These are phyloP conservation scores for Lamproptera curius DNA, from an alignment of 2,888 invertebrate genomes.

Conservation along the genomic window DNA sequence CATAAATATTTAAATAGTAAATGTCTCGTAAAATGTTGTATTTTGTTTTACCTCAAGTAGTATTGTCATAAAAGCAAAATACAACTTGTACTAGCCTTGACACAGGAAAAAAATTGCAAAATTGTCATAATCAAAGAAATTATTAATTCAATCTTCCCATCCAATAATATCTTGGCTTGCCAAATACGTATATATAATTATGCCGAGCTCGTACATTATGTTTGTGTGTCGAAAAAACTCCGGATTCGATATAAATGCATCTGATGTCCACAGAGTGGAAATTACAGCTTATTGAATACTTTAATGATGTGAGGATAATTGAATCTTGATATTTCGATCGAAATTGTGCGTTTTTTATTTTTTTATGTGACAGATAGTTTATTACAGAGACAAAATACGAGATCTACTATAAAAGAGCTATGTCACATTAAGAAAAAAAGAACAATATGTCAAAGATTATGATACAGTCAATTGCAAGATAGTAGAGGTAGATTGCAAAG, in stretches of 20 bases:
- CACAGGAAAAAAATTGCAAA: conserved; percentile 26
- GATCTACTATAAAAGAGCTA: no score
- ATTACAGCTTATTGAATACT: conserved; percentile 22
- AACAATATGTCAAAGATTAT: no score
- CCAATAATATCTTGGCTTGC: conserved; percentile 15
- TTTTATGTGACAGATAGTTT: no score
- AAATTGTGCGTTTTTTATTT: no score
- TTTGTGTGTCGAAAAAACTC: conserved; percentile 6
- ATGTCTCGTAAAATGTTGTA: no score
- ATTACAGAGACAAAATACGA: no score
- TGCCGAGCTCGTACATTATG: conserved; percentile 3
- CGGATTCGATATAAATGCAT: conserved; percentile 3
- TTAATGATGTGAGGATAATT: conserved; percentile 18
- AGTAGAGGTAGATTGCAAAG: no score
- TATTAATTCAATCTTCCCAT: conserved; percentile 19
- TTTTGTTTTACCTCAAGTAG: no score
- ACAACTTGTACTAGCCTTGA: conserved; percentile 10
- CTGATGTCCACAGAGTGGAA: conserved; percentile 7
- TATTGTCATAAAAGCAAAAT: conserved; percentile 14
- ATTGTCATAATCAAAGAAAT: conserved; percentile 29
- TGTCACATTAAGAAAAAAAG: no score
- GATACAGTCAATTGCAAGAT: no score
- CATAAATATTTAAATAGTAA: no score
- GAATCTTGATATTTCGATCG: conserved; percentile 2
- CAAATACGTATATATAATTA: conserved; percentile 22